phyloP scores from a whole-genome alignment of 2,113 vertebrate species.

The Protomyctophum bolini region DNA sequence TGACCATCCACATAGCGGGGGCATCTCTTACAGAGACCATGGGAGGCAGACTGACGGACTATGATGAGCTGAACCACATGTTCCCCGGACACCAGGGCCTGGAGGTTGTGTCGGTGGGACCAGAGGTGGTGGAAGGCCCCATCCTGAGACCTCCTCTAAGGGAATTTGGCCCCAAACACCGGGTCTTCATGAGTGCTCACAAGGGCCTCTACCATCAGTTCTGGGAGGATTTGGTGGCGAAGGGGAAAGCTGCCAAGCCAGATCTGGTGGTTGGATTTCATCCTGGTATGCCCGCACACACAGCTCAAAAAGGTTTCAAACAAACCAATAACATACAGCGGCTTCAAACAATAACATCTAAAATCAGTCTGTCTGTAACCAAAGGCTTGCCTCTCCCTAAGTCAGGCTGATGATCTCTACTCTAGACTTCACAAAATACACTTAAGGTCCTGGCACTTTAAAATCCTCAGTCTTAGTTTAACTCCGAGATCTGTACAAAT shows the following conservation, averaged over 20 bases:
- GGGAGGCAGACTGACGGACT: constrained; percentile 83
- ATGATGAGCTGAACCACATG: constrained; percentile 87
- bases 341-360: constrained; percentile 34
- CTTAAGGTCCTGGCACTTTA: too few species aligned
- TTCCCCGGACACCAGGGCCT: constrained; percentile 87
- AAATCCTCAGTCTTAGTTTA: background rate
- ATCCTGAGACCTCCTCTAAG: constrained; percentile 83
- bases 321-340: background rate
- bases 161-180: constrained; percentile 72
- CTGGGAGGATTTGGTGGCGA: constrained; percentile 92
- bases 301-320: background rate
- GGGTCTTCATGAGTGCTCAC: constrained; percentile 86
- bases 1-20: constrained; percentile 88
- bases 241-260: constrained; percentile 78
- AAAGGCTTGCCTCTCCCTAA: constrained; percentile 19
- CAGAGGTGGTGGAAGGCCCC: constrained; percentile 84
- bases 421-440: too few species aligned
- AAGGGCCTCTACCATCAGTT: constrained; percentile 93
- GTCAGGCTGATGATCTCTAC: constrained; percentile 16
- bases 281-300: constrained; percentile 80
- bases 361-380: constrained; percentile 29
- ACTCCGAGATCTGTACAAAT: constrained; percentile 26
- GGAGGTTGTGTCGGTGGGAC: constrained; percentile 91
- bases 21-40: constrained; percentile 91
- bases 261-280: constrained; percentile 93